A percentile compares a stretch with the other conserved stretches of the same genome.
Evolutionary conservation across 2,113 vertebrate genomes (phyloP).

Genomic region (Semicossyphus pulcher): DNA sequence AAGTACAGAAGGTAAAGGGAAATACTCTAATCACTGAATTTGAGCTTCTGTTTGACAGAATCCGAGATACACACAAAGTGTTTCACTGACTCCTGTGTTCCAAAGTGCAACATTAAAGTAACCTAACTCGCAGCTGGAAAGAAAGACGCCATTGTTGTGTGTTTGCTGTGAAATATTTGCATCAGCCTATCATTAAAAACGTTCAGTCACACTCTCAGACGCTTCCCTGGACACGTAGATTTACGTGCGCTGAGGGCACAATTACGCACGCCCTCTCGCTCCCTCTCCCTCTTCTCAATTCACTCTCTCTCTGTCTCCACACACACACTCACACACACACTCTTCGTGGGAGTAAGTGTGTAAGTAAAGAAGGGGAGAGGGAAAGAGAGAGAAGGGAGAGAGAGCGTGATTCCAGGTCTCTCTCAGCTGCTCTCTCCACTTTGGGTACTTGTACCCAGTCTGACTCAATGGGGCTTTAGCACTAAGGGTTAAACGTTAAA

Average conservation of each 20-base stretch:
- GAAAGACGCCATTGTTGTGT: slow-evolving; percentile 33
- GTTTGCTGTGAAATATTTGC: slow-evolving; percentile 28
- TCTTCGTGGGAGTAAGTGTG: slow-evolving; percentile 81
- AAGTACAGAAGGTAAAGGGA: background rate
- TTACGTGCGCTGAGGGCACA: slow-evolving; percentile 36
- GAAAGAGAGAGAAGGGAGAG: slow-evolving; percentile 77
- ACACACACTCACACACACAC: slow-evolving; percentile 60
- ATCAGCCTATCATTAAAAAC: slow-evolving; percentile 22
- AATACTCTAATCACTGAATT: background rate
- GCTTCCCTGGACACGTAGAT: slow-evolving; percentile 30
- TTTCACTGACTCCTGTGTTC: background rate
- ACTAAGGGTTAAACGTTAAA: slow-evolving; percentile 73
- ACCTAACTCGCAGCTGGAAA: background rate
- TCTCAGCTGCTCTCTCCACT: slow-evolving; percentile 82
- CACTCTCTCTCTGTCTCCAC: slow-evolving; percentile 49
- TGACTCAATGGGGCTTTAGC: slow-evolving; percentile 84
- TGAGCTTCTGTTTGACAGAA: background rate
- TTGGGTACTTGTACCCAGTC: slow-evolving; percentile 77
- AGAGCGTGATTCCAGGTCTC: slow-evolving; percentile 83
- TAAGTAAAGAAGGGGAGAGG: slow-evolving; percentile 79
- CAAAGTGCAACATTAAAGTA: background rate
- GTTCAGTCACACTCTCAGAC: slow-evolving; percentile 15
- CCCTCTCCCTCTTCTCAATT: slow-evolving; percentile 30
- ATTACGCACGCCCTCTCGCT: slow-evolving; percentile 70
- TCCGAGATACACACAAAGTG: background rate